Percentiles rank a stretch among this genome's conserved stretches.
Conservation (phyloP, 2,888 invertebrate species). For the Trachelus stipa region DNA sequence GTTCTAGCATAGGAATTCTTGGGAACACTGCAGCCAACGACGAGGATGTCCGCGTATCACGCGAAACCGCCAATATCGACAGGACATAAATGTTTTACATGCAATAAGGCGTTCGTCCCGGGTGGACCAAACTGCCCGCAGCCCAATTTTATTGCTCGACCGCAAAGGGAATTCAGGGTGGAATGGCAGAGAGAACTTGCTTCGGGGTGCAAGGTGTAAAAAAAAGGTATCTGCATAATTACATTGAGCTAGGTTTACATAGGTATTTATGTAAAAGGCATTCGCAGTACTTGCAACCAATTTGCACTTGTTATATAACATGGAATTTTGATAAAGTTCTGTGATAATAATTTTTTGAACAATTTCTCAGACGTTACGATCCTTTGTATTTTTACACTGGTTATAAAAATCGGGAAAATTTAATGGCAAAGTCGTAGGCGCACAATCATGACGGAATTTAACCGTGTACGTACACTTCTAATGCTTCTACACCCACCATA, state of each 20-base stretch:
- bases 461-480: neutral
- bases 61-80: slow-evolving; percentile 54
- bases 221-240: slow-evolving; percentile 43
- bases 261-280: neutral
- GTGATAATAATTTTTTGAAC: neutral
- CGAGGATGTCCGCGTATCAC: neutral
- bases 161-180: slow-evolving; percentile 39
- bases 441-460: neutral
- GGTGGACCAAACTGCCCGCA: slow-evolving; percentile 66
- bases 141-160: slow-evolving; percentile 64
- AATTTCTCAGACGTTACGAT: neutral
- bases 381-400: neutral
- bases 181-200: slow-evolving; percentile 10
- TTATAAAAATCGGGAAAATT: neutral
- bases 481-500: neutral
- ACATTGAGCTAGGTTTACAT: slow-evolving; percentile 10
- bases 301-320: neutral
- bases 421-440: neutral
- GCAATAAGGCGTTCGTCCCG: slow-evolving; percentile 64
- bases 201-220: slow-evolving; percentile 45
- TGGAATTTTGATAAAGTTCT: neutral
- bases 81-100: slow-evolving; percentile 66
- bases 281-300: neutral
- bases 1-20: neutral
- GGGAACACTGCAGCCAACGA: neutral